Percentiles rank a stretch among this genome's conserved stretches.
Conservation (phyloP, 2,888 invertebrate species). For the Phytoseiulus persimilis region DNA sequence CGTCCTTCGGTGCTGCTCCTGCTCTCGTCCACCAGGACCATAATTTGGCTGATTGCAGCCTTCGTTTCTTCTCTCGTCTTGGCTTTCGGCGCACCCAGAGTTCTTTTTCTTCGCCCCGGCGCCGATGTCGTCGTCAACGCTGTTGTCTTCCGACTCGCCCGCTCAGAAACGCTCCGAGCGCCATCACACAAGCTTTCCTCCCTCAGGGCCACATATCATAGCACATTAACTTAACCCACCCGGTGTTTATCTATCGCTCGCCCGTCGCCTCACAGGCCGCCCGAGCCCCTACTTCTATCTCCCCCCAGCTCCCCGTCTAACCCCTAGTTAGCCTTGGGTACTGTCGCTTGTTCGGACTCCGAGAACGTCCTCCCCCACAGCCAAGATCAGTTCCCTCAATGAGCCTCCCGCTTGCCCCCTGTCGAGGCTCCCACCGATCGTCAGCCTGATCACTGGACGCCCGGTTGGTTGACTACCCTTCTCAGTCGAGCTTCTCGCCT, state of each 20-base stretch:
- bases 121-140: not conserved
- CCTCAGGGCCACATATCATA: conserved; percentile 5
- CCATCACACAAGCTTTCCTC: not conserved
- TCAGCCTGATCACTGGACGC: not conserved
- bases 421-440: not conserved
- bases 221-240: conserved; percentile 5
- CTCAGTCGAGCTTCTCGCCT: not conserved
- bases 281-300: not conserved
- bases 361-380: not conserved
- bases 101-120: not conserved
- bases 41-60: not conserved
- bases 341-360: not conserved
- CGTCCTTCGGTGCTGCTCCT: not conserved
- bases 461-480: not conserved
- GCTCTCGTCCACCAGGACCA: not conserved
- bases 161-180: not conserved
- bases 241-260: not conserved
- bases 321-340: not conserved
- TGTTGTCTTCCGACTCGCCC: not conserved
- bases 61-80: not conserved
- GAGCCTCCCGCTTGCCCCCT: not conserved
- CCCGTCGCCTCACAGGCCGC: not conserved
- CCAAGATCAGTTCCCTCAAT: no score
- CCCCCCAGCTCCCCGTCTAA: no score
- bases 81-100: not conserved